Conservation (phyloP, 1,140 invertebrate species). For the Trissolcus basalis region DNA sequence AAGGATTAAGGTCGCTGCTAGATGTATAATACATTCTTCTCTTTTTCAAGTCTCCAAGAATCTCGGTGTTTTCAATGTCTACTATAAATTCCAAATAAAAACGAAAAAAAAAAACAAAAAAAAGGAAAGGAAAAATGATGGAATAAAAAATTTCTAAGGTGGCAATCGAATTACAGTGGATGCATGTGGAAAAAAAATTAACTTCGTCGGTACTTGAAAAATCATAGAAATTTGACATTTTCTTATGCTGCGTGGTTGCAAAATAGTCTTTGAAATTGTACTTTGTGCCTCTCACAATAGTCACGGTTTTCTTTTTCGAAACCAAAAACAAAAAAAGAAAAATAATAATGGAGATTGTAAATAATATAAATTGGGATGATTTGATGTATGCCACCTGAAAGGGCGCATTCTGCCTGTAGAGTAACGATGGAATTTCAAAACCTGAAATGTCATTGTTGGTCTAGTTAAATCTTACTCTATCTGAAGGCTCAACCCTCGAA, state of each 20-base stretch:
- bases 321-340: not conserved
- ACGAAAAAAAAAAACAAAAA: conserved; percentile 11
- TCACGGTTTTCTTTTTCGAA: conserved; percentile 30
- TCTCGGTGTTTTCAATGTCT: conserved; percentile 75
- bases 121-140: conserved; percentile 25
- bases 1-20: conserved; percentile 57
- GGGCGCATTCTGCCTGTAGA: too few relatives aligned
- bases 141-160: too few relatives aligned
- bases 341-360: too few relatives aligned
- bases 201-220: conserved; percentile 21
- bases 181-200: conserved; percentile 21
- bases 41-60: conserved; percentile 69
- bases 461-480: too few relatives aligned
- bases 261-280: conserved; percentile 50
- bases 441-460: too few relatives aligned
- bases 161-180: conserved; percentile 13
- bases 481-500: too few relatives aligned
- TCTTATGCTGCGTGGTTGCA: conserved; percentile 66
- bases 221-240: conserved; percentile 34
- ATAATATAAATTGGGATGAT: too few relatives aligned
- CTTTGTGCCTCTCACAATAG: conserved; percentile 32
- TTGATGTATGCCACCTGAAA: too few relatives aligned
- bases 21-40: conserved; percentile 62
- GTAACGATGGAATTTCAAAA: too few relatives aligned
- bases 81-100: conserved; percentile 65